Conservation (phyloP, 2,797 vertebrate genomes). For the Buceros bicornis region DNA sequence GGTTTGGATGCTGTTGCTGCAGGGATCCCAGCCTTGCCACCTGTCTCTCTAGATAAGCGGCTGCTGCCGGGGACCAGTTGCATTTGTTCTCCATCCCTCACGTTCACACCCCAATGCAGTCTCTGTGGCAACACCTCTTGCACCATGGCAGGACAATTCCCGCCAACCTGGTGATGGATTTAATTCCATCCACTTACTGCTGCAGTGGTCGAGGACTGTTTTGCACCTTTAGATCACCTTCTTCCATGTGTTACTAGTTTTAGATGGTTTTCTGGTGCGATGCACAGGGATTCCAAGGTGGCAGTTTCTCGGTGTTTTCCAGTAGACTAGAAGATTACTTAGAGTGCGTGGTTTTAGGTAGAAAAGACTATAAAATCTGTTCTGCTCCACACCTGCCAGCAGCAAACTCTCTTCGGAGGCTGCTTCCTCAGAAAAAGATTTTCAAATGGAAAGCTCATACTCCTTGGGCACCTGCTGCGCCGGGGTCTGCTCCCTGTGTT, state of each 20-base stretch:
- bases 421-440: not conserved
- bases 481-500: not conserved
- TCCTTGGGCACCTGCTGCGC: not conserved
- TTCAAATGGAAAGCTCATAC: not conserved
- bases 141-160: not conserved
- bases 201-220: not conserved
- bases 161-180: not conserved
- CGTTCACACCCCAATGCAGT: not conserved
- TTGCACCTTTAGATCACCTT: not conserved
- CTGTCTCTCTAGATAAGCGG: rapidly evolving
- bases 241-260: not conserved
- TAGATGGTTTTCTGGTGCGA: rapidly evolving
- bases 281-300: not conserved
- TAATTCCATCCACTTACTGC: not conserved
- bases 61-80: not conserved
- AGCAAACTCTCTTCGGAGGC: not conserved
- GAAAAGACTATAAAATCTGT: not conserved
- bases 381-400: not conserved
- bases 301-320: not conserved
- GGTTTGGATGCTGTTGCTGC: not conserved
- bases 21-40: not conserved
- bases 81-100: not conserved
- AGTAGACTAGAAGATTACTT: not conserved
- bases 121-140: not conserved
- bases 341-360: not conserved